phyloP scores from a whole-genome alignment of 2,113 vertebrate species.

The Seriola quinqueradiata region DNA sequence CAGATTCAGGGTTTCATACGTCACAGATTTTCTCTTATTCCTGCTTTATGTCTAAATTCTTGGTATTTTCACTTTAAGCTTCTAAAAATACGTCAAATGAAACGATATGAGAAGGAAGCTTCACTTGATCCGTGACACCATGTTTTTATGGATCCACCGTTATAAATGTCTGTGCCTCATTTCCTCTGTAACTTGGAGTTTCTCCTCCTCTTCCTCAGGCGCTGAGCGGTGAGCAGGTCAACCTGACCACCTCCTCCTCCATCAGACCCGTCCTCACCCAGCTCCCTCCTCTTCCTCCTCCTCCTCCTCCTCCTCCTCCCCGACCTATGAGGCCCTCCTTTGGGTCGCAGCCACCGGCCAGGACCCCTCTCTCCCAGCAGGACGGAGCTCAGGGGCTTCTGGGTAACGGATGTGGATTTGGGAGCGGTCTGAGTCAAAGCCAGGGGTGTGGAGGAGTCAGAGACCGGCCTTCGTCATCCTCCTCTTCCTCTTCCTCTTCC shows the following conservation, averaged over 20 bases:
- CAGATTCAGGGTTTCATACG: no score
- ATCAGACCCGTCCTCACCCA: conserved; percentile 73
- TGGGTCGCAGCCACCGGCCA: conserved; percentile 6
- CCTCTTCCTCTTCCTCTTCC: neutral
- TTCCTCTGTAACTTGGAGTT: no score
- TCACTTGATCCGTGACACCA: no score
- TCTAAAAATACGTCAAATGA: no score
- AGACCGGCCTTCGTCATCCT: neutral
- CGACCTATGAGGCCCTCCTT: neutral
- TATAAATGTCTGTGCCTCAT: no score
- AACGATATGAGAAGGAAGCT: no score
- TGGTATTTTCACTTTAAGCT: no score
- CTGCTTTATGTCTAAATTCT: no score
- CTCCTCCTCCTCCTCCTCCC: conserved; percentile 12
- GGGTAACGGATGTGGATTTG: conserved; percentile 6
- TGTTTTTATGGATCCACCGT: no score
- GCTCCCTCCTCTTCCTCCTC: conserved; percentile 56
- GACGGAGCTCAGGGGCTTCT: conserved; percentile 29
- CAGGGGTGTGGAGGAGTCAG: neutral
- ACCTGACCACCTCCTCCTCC: conserved; percentile 74
- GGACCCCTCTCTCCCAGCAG: conserved; percentile 45
- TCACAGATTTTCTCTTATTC: no score
- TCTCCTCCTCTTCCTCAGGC: conserved; percentile 76
- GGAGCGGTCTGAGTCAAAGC: neutral
- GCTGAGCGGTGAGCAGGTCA: conserved; percentile 69